Percentiles rank a stretch among this genome's conserved stretches.
Conservation (phyloP, 2,797 vertebrate species). For the Anas bahamensis region DNA sequence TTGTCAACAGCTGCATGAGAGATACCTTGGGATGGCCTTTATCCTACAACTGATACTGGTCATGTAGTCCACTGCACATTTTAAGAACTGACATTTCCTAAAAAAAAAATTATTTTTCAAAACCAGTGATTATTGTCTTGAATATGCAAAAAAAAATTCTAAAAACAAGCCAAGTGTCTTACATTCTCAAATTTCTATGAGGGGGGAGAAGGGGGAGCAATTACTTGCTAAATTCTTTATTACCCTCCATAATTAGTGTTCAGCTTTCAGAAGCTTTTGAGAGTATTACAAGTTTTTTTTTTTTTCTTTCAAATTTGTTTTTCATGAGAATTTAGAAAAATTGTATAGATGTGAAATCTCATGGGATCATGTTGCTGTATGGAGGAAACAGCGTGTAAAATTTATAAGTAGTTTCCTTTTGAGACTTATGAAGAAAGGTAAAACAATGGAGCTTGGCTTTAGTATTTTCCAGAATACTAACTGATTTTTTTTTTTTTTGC, state of each 20-base stretch:
- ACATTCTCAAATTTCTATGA: neutral
- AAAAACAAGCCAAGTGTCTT: neutral
- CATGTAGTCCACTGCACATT: neutral
- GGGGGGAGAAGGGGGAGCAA: neutral
- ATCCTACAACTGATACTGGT: neutral
- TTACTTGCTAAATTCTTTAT: neutral
- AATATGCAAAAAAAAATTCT: neutral
- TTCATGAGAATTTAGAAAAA: neutral
- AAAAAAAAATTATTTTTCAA: neutral
- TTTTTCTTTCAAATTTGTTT: neutral
- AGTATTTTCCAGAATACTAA: constrained; percentile 60
- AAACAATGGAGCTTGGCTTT: constrained; percentile 54
- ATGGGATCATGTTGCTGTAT: neutral
- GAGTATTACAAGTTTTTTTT: neutral
- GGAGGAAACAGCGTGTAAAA: constrained; percentile 37
- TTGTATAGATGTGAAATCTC: neutral
- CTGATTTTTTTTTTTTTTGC: constrained; percentile 26
- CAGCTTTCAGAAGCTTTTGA: neutral
- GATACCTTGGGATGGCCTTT: neutral
- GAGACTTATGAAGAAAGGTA: constrained; percentile 66
- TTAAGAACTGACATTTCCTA: neutral
- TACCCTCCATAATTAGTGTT: neutral
- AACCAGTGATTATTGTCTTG: neutral
- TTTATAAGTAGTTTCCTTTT: constrained; percentile 57
- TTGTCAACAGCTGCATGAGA: neutral